Conservation (phyloP, 1,140 invertebrate species). For the Coelopa frigida region DNA sequence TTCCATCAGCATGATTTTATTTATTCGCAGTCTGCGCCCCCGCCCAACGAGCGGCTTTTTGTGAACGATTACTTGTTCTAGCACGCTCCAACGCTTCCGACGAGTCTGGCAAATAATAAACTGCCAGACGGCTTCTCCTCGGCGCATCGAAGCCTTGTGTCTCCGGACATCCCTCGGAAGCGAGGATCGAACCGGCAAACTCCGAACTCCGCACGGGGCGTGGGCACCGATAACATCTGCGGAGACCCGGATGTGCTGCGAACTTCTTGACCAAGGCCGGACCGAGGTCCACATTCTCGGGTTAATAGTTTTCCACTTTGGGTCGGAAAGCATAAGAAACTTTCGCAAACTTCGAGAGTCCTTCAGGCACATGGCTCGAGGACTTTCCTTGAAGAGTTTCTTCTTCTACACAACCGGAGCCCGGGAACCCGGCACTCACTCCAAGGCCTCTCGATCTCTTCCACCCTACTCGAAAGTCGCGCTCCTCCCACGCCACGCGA, state of each 20-base stretch:
- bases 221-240: no score
- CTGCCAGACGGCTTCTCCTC: slow-evolving; percentile 16
- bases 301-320: slow-evolving; percentile 43
- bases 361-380: background rate
- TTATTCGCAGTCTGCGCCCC: slow-evolving; percentile 7
- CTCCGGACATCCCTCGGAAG: no score
- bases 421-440: no score
- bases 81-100: slow-evolving; percentile 20
- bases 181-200: no score
- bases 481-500: no score
- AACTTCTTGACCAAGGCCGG: slow-evolving; percentile 31
- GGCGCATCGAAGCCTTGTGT: no score
- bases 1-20: slow-evolving; percentile 42
- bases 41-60: background rate
- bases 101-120: slow-evolving; percentile 24
- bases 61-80: slow-evolving; percentile 28
- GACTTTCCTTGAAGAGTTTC: background rate
- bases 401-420: background rate
- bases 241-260: background rate
- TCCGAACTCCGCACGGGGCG: no score
- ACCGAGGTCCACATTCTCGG: slow-evolving; percentile 31
- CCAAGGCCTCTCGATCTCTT: no score
- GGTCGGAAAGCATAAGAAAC: slow-evolving; percentile 7
- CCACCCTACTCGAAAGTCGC: no score
- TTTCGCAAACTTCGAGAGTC: background rate